Conservation (phyloP, 1,140 invertebrate species). For the Neodiprion virginianus region DNA sequence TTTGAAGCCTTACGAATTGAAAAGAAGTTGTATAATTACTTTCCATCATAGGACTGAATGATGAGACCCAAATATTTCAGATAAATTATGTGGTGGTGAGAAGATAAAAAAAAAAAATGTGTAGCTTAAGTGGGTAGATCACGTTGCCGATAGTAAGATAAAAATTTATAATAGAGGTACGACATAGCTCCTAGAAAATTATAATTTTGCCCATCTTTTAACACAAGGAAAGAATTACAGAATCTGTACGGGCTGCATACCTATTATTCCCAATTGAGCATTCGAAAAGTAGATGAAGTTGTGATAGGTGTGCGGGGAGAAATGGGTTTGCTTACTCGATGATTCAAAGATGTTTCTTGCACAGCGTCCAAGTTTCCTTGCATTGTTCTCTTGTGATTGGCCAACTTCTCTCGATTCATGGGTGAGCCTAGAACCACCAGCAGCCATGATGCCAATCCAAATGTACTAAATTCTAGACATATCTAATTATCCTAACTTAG, state of each 20-base stretch:
- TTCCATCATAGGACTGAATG: too few relatives aligned
- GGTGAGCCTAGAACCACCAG: slow-evolving; percentile 69
- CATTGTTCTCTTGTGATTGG: slow-evolving; percentile 69
- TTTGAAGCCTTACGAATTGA: too few relatives aligned
- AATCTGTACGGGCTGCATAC: slow-evolving; percentile 33
- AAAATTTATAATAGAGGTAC: neutral
- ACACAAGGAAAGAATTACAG: neutral
- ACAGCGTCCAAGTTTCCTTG: slow-evolving; percentile 70
- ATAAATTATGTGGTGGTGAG: slow-evolving; percentile 8
- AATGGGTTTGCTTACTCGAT: slow-evolving; percentile 61
- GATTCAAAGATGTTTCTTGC: slow-evolving; percentile 76
- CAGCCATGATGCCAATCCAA: slow-evolving; percentile 1
- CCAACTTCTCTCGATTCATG: slow-evolving; percentile 79
- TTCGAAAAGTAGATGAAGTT: slow-evolving; percentile 56
- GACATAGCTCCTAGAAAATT: slow-evolving; percentile 13
- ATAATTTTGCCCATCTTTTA: neutral
- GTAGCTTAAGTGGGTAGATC: slow-evolving; percentile 3
- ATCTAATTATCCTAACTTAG: neutral
- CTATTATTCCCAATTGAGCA: slow-evolving; percentile 54
- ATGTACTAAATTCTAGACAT: neutral
- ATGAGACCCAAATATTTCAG: slow-evolving; percentile 14
- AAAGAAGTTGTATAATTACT: too few relatives aligned
- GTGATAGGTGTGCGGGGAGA: slow-evolving; percentile 54
- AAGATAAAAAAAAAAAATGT: neutral
- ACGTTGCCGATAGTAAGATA: neutral